These are phyloP conservation scores for Nebria ingens DNA, from an alignment of 1,140 invertebrate genomes.

Conservation along the genomic window DNA sequence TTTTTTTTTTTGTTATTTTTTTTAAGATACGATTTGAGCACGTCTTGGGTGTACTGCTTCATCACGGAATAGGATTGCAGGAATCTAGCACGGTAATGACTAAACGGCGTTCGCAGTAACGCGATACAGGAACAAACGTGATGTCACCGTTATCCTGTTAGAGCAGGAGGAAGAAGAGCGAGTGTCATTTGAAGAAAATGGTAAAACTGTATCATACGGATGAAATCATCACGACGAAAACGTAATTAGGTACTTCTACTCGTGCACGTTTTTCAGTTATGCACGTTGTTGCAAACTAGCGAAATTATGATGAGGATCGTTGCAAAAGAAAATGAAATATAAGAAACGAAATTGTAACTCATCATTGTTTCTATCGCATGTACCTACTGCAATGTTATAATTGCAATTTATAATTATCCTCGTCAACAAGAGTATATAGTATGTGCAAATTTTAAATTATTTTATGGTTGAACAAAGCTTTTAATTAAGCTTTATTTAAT, in stretches of 20 bases:
- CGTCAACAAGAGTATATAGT: too few species aligned
- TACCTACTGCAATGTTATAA: too few species aligned
- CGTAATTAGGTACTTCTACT: background rate
- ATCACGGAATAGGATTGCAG: constrained; percentile 1
- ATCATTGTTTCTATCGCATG: too few species aligned
- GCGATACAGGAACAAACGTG: constrained; percentile 1
- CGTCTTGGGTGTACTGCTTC: constrained; percentile 1
- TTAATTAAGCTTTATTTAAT: too few species aligned
- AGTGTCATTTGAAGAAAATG: background rate
- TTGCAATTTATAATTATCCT: too few species aligned
- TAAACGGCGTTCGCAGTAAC: too few species aligned
- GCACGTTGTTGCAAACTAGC: too few species aligned
- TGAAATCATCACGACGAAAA: background rate
- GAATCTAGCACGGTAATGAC: background rate
- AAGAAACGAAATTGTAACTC: too few species aligned
- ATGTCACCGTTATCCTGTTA: background rate
- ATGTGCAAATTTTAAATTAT: too few species aligned
- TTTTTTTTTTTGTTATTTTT: too few species aligned
- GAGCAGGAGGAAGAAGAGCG: background rate
- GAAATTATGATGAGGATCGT: background rate
- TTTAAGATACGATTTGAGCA: background rate
- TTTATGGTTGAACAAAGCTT: too few species aligned
- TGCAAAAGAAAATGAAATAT: too few species aligned
- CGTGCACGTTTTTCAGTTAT: background rate
- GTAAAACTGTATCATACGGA: background rate